phyloP scores from a whole-genome alignment of 2,888 invertebrate species.

The Uropetala carovei region DNA sequence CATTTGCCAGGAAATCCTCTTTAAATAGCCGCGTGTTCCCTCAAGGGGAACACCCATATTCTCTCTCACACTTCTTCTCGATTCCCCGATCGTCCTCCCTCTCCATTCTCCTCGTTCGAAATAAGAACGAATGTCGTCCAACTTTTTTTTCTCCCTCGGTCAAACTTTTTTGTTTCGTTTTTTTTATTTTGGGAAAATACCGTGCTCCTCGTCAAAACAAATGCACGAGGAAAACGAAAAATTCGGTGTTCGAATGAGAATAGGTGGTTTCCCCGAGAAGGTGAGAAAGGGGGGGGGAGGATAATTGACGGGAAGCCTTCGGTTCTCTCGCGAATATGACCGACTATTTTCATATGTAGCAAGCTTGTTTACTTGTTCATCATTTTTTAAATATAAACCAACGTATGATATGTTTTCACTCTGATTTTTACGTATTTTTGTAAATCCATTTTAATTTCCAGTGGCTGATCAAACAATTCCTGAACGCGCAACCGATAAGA shows the following conservation, averaged over 20 bases:
- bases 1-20: constrained; percentile 33
- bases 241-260: not conserved
- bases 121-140: not conserved
- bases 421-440: too few relatives aligned
- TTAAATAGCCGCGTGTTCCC: constrained; percentile 26
- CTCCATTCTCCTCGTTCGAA: not conserved
- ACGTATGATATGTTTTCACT: too few relatives aligned
- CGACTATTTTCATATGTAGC: too few relatives aligned
- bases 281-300: not conserved
- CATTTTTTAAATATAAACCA: too few relatives aligned
- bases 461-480: too few relatives aligned
- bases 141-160: not conserved
- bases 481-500: too few relatives aligned
- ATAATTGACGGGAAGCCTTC: not conserved
- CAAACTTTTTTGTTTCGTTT: not conserved
- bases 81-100: not conserved
- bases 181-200: not conserved
- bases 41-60: constrained; percentile 46
- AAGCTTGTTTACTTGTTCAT: too few relatives aligned
- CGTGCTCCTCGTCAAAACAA: constrained; percentile 1
- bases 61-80: too few relatives aligned
- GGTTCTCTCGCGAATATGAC: too few relatives aligned
- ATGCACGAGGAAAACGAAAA: not conserved
- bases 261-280: not conserved
- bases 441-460: too few relatives aligned